These are phyloP conservation scores for Phainopepla nitens DNA, from an alignment of 2,113 vertebrate genomes.

Conservation along the genomic window DNA sequence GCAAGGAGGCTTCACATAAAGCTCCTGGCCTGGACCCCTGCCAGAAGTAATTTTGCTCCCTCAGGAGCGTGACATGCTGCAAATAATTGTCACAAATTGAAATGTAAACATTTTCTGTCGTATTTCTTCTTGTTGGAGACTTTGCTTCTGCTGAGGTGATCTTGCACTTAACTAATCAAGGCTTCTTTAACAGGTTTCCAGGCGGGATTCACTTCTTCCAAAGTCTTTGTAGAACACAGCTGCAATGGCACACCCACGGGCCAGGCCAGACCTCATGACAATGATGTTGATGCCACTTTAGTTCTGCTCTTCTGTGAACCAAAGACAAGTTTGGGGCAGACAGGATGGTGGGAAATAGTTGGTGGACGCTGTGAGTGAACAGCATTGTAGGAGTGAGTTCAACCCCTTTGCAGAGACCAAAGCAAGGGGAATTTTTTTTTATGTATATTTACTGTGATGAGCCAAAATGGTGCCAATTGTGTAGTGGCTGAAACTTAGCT, in stretches of 20 bases:
- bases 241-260: neutral
- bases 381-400: neutral
- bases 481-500: neutral
- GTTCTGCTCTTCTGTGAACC: neutral
- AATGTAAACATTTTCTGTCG: neutral
- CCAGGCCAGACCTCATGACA: neutral
- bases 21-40: neutral
- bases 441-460: neutral
- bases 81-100: neutral
- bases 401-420: neutral
- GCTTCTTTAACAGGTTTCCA: neutral
- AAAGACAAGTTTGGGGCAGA: neutral
- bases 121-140: neutral
- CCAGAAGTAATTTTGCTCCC: neutral
- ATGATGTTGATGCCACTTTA: neutral
- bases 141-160: neutral
- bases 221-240: neutral
- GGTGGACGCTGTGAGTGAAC: rapidly evolving
- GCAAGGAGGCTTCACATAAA: neutral
- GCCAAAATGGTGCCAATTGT: neutral
- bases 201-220: neutral
- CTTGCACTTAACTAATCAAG: neutral
- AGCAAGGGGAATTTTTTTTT: neutral
- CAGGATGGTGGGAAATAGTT: neutral
- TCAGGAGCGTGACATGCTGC: neutral